These are phyloP conservation scores for Teleopsis dalmanni DNA, from an alignment of 1,140 invertebrate species.

Conservation along the genomic window DNA sequence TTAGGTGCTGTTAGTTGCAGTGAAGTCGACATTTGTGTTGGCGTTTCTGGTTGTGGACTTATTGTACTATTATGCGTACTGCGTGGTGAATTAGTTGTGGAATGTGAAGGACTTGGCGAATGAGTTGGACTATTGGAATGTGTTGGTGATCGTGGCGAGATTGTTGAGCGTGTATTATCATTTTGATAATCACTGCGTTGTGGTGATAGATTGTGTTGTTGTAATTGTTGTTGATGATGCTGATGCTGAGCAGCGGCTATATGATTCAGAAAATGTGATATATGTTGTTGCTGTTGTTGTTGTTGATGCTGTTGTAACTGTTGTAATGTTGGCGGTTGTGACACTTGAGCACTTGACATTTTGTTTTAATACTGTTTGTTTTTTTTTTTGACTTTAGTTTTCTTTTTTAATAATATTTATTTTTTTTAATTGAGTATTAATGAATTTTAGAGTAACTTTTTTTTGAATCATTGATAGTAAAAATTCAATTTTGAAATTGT, in stretches of 20 bases:
- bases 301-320: conserved; percentile 11
- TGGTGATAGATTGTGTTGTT: conserved; percentile 12
- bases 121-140: conserved; percentile 20
- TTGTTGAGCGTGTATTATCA: conserved; percentile 32
- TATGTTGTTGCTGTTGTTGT: conserved; percentile 27
- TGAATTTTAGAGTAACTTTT: not conserved
- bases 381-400: conserved; percentile 4
- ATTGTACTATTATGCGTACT: conserved; percentile 20
- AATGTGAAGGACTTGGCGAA: conserved; percentile 7
- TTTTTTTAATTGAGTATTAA: not conserved
- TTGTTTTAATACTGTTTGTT: conserved; percentile 15
- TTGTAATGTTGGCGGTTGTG: conserved; percentile 32
- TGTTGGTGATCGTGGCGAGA: conserved; percentile 33
- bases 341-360: conserved; percentile 43
- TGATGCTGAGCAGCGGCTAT: conserved; percentile 27
- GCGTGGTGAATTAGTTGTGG: conserved; percentile 28
- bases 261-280: conserved; percentile 35
- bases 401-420: not conserved
- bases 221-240: conserved; percentile 19
- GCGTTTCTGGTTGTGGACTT: conserved; percentile 18
- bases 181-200: conserved; percentile 16
- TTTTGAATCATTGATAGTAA: too few relatives aligned
- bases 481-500: too few relatives aligned
- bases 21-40: not conserved
- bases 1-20: not conserved